Evolutionary conservation across 2,888 invertebrate species (phyloP).

Genomic region (Pimpla rufipes): DNA sequence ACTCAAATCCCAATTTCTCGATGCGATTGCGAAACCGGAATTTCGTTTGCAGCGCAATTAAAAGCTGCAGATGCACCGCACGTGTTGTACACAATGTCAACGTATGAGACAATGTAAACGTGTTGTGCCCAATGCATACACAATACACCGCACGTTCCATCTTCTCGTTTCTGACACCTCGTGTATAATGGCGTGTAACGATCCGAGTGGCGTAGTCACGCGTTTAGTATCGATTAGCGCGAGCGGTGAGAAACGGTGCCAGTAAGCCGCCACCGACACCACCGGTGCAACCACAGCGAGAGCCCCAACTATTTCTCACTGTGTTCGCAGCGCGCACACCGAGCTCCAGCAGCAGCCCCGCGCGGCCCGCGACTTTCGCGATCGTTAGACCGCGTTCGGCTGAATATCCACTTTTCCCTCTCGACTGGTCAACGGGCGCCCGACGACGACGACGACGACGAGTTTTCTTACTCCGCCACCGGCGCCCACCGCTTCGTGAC

Average conservation of each 20-base stretch:
- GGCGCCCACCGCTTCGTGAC: conserved; percentile 24
- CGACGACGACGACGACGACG: neutral
- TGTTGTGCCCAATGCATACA: no score
- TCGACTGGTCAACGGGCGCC: neutral
- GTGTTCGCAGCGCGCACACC: no score
- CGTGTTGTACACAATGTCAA: no score
- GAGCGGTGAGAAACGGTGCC: conserved; percentile 67
- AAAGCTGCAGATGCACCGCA: no score
- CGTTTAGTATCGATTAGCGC: conserved; percentile 71
- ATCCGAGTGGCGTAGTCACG: conserved; percentile 58
- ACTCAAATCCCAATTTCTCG: no score
- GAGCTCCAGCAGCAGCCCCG: conserved; percentile 1
- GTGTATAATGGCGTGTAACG: conserved; percentile 54
- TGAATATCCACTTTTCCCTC: conserved; percentile 50
- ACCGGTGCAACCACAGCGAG: conserved; percentile 11
- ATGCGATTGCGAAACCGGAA: no score
- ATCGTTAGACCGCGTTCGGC: conserved; percentile 58
- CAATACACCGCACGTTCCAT: conserved; percentile 11
- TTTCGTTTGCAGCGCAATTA: no score
- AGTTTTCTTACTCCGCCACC: conserved; percentile 22
- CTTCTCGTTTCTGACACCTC: conserved; percentile 39
- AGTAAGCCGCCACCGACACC: conserved; percentile 61
- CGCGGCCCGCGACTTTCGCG: conserved; percentile 31
- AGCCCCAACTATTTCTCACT: conserved; percentile 39
- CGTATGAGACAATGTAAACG: no score